A percentile compares a stretch with the other conserved stretches of the same genome.
Conservation (phyloP, 2,113 vertebrate genomes). For the Psittacara wagleri region DNA sequence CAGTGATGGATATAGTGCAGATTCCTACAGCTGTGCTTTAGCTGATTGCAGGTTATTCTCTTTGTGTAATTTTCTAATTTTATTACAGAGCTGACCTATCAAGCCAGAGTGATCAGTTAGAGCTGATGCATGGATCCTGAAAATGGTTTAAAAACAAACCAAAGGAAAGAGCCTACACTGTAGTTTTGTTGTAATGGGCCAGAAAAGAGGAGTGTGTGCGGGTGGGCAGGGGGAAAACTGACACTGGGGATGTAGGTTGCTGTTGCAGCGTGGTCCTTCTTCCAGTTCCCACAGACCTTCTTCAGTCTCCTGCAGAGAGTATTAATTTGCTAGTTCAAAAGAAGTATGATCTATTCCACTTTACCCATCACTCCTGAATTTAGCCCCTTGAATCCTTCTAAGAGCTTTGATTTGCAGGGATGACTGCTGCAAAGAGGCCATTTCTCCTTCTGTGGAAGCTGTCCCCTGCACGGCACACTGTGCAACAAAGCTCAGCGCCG, state of each 20-base stretch:
- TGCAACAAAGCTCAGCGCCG: fast-evolving
- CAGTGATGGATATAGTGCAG: background rate
- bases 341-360: background rate
- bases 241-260: background rate
- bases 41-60: background rate
- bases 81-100: background rate
- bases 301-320: background rate
- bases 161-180: background rate
- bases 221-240: background rate
- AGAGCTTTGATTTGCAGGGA: background rate
- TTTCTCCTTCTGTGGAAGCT: background rate
- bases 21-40: background rate
- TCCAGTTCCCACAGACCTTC: background rate
- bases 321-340: background rate
- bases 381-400: background rate
- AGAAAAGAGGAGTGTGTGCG: background rate
- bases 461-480: fast-evolving
- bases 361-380: background rate
- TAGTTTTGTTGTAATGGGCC: background rate
- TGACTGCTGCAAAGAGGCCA: background rate
- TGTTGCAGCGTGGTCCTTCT: background rate
- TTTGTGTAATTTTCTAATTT: background rate
- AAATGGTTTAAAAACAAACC: background rate
- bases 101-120: background rate
- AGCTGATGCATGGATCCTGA: background rate